phyloP scores from a whole-genome alignment of 2,888 invertebrate genomes.

The Cheilosia vulpina region DNA sequence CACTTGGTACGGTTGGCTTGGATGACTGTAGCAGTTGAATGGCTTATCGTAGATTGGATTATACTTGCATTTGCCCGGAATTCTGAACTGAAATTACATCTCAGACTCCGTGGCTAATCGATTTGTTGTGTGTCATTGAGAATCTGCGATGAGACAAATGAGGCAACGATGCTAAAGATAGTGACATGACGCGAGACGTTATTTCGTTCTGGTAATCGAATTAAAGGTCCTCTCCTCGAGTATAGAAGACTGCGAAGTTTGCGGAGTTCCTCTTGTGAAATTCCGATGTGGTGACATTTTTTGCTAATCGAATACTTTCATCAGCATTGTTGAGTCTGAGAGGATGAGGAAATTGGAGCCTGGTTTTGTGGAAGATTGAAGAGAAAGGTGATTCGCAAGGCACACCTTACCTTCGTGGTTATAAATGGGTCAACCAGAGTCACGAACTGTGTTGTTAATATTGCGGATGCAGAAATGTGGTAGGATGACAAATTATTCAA shows the following conservation, averaged over 20 bases:
- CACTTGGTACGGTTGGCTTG: constrained; percentile 18
- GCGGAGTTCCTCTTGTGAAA: constrained; percentile 7
- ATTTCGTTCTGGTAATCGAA: constrained; percentile 12
- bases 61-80: constrained; percentile 9
- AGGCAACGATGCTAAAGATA: constrained; percentile 32
- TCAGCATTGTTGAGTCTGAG: constrained; percentile 20
- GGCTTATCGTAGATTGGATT: constrained; percentile 39
- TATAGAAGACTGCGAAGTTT: constrained; percentile 2
- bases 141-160: constrained; percentile 41
- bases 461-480: constrained; percentile 19
- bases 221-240: constrained; percentile 17
- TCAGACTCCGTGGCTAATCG: constrained; percentile 54
- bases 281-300: constrained; percentile 52
- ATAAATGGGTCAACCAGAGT: constrained; percentile 27
- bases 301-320: constrained; percentile 58
- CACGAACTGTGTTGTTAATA: constrained; percentile 27
- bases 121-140: constrained; percentile 43
- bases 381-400: constrained; percentile 48
- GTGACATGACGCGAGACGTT: constrained; percentile 18
- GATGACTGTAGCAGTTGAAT: constrained; percentile 15
- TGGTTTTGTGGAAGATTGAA: constrained; percentile 2
- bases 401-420: constrained; percentile 20
- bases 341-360: constrained; percentile 27
- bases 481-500: constrained; percentile 10
- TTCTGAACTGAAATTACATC: constrained; percentile 37